Evolutionary conservation across 1,140 invertebrate species (phyloP).

Genomic region (Drosophila neocordata): DNA sequence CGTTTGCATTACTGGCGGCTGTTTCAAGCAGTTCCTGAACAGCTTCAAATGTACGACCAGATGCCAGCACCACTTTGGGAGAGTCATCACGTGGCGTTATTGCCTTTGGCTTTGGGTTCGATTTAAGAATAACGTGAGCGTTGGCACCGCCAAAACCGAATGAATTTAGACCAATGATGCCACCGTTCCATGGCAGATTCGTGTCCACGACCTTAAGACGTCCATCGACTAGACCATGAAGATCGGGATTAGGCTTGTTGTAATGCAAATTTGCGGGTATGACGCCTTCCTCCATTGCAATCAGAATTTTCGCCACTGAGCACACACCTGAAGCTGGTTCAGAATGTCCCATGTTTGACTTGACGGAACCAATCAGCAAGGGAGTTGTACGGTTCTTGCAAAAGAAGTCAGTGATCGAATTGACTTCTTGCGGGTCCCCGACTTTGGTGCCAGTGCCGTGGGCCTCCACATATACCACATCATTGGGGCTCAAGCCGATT

Average conservation of each 20-base stretch:
- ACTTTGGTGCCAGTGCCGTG: constrained; percentile 98
- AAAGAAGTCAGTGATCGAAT: constrained; percentile 95
- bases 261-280: constrained; percentile 97
- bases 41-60: constrained; percentile 93
- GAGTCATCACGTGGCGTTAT: constrained; percentile 84
- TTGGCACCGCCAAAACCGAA: constrained; percentile 99
- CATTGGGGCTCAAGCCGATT: constrained; percentile 89
- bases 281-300: constrained; percentile 93
- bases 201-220: constrained; percentile 93
- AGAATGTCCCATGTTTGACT: constrained; percentile 99
- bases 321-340: constrained; percentile 96
- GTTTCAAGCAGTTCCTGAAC: constrained; percentile 88
- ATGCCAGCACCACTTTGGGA: constrained; percentile 90
- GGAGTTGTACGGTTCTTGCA: constrained; percentile 92
- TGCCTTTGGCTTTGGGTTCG: constrained; percentile 89
- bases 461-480: constrained; percentile 95
- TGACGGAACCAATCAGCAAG: constrained; percentile 96
- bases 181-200: constrained; percentile 91
- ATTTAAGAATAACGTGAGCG: constrained; percentile 93
- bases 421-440: constrained; percentile 98
- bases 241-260: constrained; percentile 92
- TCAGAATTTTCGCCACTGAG: constrained; percentile 94
- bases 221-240: constrained; percentile 93
- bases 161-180: constrained; percentile 94
- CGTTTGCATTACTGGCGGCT: constrained; percentile 84